Conservation (phyloP, 2,113 vertebrate genomes). For the Anarrhichthys ocellatus region DNA sequence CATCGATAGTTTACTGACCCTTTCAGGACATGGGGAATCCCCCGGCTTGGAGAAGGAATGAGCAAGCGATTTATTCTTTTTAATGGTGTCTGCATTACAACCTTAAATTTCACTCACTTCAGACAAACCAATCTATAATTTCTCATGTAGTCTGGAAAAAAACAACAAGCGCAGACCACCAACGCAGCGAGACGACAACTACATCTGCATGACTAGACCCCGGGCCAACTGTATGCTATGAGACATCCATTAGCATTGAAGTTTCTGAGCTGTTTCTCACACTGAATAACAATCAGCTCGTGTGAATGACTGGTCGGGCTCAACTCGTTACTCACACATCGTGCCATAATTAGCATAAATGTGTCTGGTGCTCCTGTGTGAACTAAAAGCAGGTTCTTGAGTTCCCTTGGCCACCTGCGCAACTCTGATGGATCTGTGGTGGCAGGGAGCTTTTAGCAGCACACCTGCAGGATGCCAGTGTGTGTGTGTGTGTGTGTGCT, state of each 20-base stretch:
- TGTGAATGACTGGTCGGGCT: conserved; percentile 44
- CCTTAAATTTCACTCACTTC: conserved; percentile 48
- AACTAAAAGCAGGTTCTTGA: conserved; percentile 57
- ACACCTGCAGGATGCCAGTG: conserved; percentile 69
- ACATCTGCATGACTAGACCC: conserved; percentile 53
- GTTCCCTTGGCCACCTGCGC: conserved; percentile 65
- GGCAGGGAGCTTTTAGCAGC: conserved; percentile 61
- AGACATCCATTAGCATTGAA: conserved; percentile 47
- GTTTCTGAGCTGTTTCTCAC: conserved; percentile 59
- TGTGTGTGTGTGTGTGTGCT: conserved; percentile 28
- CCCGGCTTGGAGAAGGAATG: conserved; percentile 21
- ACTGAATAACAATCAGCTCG: conserved; percentile 70
- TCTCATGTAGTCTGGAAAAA: conserved; percentile 49
- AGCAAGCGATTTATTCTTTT: conserved; percentile 18
- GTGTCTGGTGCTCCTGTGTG: conserved; percentile 67
- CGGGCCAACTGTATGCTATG: conserved; percentile 31
- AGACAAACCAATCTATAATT: conserved; percentile 44
- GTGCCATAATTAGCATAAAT: conserved; percentile 62
- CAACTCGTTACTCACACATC: conserved; percentile 31
- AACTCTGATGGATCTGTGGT: conserved; percentile 70
- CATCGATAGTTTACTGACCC: conserved; percentile 21
- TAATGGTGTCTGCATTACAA: conserved; percentile 20
- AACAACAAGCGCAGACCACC: conserved; percentile 54
- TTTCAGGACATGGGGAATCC: conserved; percentile 42
- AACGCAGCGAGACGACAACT: conserved; percentile 44